These are phyloP conservation scores for Nicator chloris DNA, from an alignment of 2,113 vertebrate species.

Conservation along the genomic window DNA sequence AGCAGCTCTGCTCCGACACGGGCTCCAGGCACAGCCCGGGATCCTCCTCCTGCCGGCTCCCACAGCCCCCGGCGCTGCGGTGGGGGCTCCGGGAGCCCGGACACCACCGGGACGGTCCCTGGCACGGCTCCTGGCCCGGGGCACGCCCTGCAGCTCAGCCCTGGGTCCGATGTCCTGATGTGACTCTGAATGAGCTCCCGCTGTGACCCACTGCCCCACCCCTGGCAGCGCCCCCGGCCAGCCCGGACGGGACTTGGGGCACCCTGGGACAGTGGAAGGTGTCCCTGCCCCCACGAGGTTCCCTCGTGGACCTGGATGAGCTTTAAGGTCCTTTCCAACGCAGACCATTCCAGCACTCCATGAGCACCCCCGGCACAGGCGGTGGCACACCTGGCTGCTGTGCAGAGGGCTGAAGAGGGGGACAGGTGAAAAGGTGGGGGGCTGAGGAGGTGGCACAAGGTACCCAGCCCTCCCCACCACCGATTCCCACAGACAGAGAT, in stretches of 20 bases:
- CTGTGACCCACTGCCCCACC: fast-evolving
- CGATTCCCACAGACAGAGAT: fast-evolving
- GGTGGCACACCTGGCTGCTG: background rate
- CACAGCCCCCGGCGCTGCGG: background rate
- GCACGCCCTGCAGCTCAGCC: background rate
- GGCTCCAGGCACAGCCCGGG: fast-evolving
- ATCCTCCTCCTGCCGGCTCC: background rate
- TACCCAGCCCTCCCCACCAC: background rate
- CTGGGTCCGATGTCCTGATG: fast-evolving
- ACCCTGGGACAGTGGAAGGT: background rate
- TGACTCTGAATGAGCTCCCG: fast-evolving
- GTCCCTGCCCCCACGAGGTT: background rate
- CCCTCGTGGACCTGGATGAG: background rate
- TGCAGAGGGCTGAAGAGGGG: background rate
- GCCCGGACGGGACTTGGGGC: background rate
- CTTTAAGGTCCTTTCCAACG: background rate
- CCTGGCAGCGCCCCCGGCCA: fast-evolving
- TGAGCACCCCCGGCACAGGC: background rate
- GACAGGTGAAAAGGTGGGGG: background rate
- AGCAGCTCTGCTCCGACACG: fast-evolving
- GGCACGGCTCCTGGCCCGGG: fast-evolving
- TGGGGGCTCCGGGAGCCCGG: background rate
- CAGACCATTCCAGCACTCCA: background rate
- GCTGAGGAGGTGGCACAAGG: background rate
- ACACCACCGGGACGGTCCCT: background rate